phyloP scores from a whole-genome alignment of 2,113 vertebrate species.

The Perccottus glenii region DNA sequence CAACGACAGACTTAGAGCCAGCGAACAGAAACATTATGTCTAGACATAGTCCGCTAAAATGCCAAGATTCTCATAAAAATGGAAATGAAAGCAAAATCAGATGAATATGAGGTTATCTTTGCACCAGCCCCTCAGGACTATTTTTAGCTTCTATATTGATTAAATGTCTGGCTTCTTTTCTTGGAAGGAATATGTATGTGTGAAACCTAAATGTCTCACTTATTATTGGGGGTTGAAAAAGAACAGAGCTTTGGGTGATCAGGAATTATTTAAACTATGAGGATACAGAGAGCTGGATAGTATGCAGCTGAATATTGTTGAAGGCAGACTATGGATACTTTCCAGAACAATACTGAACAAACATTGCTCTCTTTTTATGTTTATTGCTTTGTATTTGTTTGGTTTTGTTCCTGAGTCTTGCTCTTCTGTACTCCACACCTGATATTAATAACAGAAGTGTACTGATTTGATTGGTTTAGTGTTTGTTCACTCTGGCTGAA shows the following conservation, averaged over 20 bases:
- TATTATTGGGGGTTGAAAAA: conserved; percentile 12
- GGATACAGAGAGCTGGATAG: too few species aligned
- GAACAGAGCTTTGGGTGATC: neutral
- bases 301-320: too few species aligned
- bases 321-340: too few species aligned
- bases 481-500: too few species aligned
- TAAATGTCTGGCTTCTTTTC: conserved; percentile 24
- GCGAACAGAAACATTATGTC: neutral
- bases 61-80: neutral
- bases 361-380: too few species aligned
- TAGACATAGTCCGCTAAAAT: neutral
- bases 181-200: conserved; percentile 18
- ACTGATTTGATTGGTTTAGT: too few species aligned
- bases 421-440: too few species aligned
- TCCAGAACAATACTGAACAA: too few species aligned
- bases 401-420: too few species aligned
- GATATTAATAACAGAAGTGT: too few species aligned
- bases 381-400: too few species aligned
- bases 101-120: conserved; percentile 5
- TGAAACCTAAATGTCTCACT: conserved; percentile 12
- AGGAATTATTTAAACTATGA: neutral
- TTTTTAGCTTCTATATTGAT: conserved; percentile 24
- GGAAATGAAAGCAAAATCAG: conserved; percentile 18
- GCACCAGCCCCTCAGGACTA: conserved; percentile 1
- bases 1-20: neutral